Base-by-base conservation (phyloP, 2,113 vertebrate genomes). In the Coptodon rendalli region DNA sequence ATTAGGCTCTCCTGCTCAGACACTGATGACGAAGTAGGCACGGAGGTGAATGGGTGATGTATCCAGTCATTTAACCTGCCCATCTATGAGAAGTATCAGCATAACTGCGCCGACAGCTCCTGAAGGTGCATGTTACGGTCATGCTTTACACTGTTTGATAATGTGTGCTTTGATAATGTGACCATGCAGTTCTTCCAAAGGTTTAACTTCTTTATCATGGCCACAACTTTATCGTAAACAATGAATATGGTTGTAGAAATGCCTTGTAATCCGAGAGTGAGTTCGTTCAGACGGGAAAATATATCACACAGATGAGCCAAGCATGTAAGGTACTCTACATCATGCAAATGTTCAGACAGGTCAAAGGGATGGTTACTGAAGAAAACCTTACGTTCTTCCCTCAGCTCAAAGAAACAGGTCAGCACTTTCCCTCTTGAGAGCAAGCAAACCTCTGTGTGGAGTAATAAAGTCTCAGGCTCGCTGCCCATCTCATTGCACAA, bases 161-260 rank as follows among this genome's bases (percentile, higher is more conserved):
- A 34, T 61, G 59, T 61, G 59, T 34, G 59, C 59, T 63, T 63
- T n/a, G n/a, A n/a, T n/a, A n/a, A n/a, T n/a, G n/a, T 61, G 59
- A 34, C 29, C 29, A 63, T 63, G 16, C 9, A 63, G 59, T 34
- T 63, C 29, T 63, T 63, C 59, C 29, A 63, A 63, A 63, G 29
- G 16, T 63, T 0, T 34, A 34, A 34, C 59, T 63, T 63, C 59
- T 63, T 63, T 63, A 63, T 34, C 59, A 63, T 63, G 3, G 59
- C 59, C 29, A 19, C 29, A 63, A 34, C 59, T 34, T 34, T 63
- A 19, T 34, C 16, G 6, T 34, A 19, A 19, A 34, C 29, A 63
- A 6, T 11, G 29, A 63, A 19, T 34, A 63, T 34, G 5, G 1
- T 63, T 63, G 29, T 4, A 61, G 59, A 63, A 63, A 63, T 1